Conservation (phyloP, 2,888 invertebrate species). For the Perizoma affinitatum region DNA sequence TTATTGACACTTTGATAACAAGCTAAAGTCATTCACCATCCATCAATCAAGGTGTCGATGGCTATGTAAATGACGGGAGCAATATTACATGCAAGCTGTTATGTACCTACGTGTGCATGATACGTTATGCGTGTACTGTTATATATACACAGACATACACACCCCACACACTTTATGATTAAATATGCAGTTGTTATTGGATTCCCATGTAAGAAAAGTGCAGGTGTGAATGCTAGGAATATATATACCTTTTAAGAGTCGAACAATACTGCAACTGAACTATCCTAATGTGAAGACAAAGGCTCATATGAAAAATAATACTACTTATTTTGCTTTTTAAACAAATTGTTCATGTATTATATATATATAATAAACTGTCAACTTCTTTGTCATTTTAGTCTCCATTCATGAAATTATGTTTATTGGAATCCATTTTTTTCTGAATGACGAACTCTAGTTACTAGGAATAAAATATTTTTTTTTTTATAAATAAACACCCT, state of each 20-base stretch:
- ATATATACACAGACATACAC: conserved; percentile 3
- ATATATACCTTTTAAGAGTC: background rate
- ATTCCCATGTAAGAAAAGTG: conserved; percentile 12
- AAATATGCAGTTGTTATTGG: conserved; percentile 28
- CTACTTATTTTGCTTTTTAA: too few relatives aligned
- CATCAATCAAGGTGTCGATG: conserved; percentile 56
- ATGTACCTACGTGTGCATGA: conserved; percentile 22
- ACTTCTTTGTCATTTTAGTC: too few relatives aligned
- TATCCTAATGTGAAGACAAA: too few relatives aligned
- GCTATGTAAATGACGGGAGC: conserved; percentile 54
- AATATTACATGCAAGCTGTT: conserved; percentile 42
- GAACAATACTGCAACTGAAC: too few relatives aligned
- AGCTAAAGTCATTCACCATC: conserved; percentile 53
- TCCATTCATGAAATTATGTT: too few relatives aligned
- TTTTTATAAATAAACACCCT: too few relatives aligned
- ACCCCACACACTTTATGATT: background rate
- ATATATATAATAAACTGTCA: too few relatives aligned
- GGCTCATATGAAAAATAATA: too few relatives aligned
- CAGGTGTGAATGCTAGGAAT: conserved; percentile 11
- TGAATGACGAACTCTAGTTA: too few relatives aligned
- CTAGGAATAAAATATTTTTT: too few relatives aligned
- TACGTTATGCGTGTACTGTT: conserved; percentile 17
- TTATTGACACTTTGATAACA: conserved; percentile 55
- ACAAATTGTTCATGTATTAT: too few relatives aligned
- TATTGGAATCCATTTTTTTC: too few relatives aligned